Percentiles rank a stretch among this genome's conserved stretches.
phyloP scores from a whole-genome alignment of 2,888 invertebrate species.

The Ectropis crepuscularia region DNA sequence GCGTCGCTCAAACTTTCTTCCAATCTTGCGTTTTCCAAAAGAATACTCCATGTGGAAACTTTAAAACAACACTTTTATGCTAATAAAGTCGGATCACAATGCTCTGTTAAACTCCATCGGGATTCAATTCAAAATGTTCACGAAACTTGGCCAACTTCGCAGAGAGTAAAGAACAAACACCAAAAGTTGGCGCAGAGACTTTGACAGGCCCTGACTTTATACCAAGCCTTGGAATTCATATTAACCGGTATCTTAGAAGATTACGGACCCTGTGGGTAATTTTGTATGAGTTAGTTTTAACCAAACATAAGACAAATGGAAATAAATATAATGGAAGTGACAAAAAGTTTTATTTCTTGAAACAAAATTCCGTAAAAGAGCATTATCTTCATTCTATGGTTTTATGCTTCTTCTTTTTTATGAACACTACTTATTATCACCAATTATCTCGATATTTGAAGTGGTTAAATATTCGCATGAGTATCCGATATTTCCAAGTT shows the following conservation, averaged over 20 bases:
- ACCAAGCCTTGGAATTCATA: constrained; percentile 57
- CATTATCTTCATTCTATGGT: too few species aligned
- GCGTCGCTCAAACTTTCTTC: constrained; percentile 23
- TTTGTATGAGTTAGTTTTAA: constrained; percentile 63
- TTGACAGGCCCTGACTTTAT: constrained; percentile 60
- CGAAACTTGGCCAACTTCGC: constrained; percentile 40
- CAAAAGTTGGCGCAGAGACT: constrained; percentile 51
- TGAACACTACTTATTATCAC: too few species aligned
- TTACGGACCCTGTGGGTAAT: constrained; percentile 63
- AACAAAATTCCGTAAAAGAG: neutral
- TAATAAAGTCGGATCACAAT: constrained; percentile 49
- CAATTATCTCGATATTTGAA: too few species aligned
- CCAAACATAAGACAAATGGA: constrained; percentile 45
- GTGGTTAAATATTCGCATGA: too few species aligned
- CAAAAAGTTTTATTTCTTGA: constrained; percentile 1
- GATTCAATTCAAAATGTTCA: constrained; percentile 51
- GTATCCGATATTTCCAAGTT: too few species aligned
- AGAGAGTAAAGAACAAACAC: constrained; percentile 51
- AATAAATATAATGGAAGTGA: constrained; percentile 46
- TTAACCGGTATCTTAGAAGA: constrained; percentile 64
- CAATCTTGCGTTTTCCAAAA: constrained; percentile 28
- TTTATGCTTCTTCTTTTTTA: too few species aligned
- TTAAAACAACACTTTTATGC: constrained; percentile 43
- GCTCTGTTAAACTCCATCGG: constrained; percentile 50
- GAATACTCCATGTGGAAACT: constrained; percentile 32